Evolutionary conservation across 2,888 invertebrate genomes (phyloP), one percentile per base, ranked within the genome.

Genomic region (Phyllotreta cruciferae): DNA sequence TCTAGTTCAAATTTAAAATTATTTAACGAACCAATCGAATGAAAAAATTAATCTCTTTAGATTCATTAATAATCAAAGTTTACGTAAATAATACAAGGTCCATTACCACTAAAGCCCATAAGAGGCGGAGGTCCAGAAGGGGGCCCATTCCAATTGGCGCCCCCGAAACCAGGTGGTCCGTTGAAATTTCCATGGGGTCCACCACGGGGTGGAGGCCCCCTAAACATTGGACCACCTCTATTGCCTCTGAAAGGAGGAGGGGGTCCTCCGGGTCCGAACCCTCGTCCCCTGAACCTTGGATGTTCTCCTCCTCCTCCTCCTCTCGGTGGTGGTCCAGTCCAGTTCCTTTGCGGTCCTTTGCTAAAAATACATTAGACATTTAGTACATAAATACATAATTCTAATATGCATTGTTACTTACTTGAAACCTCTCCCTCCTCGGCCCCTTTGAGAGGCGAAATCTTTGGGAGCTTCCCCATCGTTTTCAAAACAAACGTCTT

Each of bases 61-160:
- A n/a, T n/a, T n/a, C n/a, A n/a, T n/a, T n/a, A 24, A 24, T 24
- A 24, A 24, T 24, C 24, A 4, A n/a, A n/a, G n/a, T n/a, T n/a
- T n/a, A n/a, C 4, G 24, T 24, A 24, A 24, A 24, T 56, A 41
- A 6, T 38, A 9, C 71, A 74, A n/a, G 55, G 42, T 36, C 42
- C 24, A 7, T 42, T 10, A 7, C 9, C 45, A 14, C 63, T 62
- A 38, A 63, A 66, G 0, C 84, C 85, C 85, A 85, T 85, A 83
- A 85, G 83, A 66, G 83, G 84, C 0, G 86, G 86, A 34, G 81
- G 81, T 55, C 81, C 81, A 80, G 6, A 83, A 5, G 84, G 84
- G 0, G 86, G 85, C 0, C 85, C 86, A 9, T 88, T 89, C 90
- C 90, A 91, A 78, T 88, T 90, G 10, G 88, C 89, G 13, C 77